phyloP scores from a whole-genome alignment of 1,140 invertebrate species.

The Drosophila repletoides region DNA sequence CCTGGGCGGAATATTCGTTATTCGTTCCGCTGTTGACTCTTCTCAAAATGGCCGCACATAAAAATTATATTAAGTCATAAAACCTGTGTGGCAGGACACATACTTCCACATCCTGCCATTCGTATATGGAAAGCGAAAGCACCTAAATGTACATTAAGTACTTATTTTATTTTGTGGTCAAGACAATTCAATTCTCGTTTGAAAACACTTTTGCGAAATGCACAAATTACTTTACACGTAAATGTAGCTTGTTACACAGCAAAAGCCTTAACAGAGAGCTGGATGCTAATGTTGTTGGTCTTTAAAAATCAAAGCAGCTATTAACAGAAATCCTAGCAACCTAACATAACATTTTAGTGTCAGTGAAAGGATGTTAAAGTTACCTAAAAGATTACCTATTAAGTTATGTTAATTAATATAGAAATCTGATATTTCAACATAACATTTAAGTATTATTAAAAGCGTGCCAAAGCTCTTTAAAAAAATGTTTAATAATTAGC shows the following conservation, averaged over 20 bases:
- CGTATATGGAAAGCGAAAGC: slow-evolving; percentile 13
- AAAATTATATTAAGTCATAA: slow-evolving; percentile 79
- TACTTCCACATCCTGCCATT: not conserved
- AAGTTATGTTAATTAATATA: no score
- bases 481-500: no score
- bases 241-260: not conserved
- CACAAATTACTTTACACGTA: slow-evolving; percentile 16
- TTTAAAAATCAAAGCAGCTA: no score
- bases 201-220: slow-evolving; percentile 1
- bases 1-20: no score
- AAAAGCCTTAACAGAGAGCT: not conserved
- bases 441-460: no score
- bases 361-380: no score
- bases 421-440: no score
- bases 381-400: no score
- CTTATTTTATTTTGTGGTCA: slow-evolving; percentile 60
- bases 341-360: no score
- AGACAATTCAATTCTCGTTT: slow-evolving; percentile 69
- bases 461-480: no score
- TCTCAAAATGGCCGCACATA: slow-evolving; percentile 68
- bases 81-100: slow-evolving; percentile 23
- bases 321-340: no score
- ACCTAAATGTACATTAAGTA: slow-evolving; percentile 42
- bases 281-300: no score
- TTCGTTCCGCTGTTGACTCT: slow-evolving; percentile 38